Conservation (phyloP, 1,140 invertebrate species). For the Papilio xuthus region DNA sequence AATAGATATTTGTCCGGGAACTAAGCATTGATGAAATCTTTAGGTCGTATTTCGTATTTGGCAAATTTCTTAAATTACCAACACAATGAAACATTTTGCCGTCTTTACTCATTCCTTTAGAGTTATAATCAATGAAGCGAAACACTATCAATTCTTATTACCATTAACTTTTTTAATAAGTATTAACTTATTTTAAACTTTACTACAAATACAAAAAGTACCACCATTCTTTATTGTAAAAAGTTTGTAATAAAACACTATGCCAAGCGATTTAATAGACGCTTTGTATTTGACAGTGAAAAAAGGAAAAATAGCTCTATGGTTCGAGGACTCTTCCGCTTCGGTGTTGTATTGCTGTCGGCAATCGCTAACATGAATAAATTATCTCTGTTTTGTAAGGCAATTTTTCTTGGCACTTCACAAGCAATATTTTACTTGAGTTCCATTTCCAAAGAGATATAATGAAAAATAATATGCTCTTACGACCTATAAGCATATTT, state of each 20-base stretch:
- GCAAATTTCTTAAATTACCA: background rate
- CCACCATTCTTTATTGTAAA: background rate
- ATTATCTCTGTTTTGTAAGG: slow-evolving; percentile 26
- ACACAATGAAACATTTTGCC: background rate
- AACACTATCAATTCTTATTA: background rate
- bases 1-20: too few species aligned
- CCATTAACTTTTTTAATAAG: background rate
- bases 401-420: slow-evolving; percentile 22
- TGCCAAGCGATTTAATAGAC: background rate
- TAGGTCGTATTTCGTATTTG: too few species aligned
- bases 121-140: background rate
- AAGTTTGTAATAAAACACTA: background rate
- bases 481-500: background rate
- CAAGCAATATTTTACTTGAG: slow-evolving; percentile 7
- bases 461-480: slow-evolving; percentile 17
- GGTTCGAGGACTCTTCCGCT: slow-evolving; percentile 19
- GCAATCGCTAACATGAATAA: slow-evolving; percentile 27
- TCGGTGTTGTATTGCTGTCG: slow-evolving; percentile 18
- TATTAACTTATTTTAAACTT: background rate
- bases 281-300: slow-evolving; percentile 9
- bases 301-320: slow-evolving; percentile 7
- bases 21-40: too few species aligned
- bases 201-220: background rate
- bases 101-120: background rate
- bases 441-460: background rate